These are phyloP conservation scores for Cephalopterus ornatus DNA, from an alignment of 2,113 vertebrate genomes.

Conservation along the genomic window DNA sequence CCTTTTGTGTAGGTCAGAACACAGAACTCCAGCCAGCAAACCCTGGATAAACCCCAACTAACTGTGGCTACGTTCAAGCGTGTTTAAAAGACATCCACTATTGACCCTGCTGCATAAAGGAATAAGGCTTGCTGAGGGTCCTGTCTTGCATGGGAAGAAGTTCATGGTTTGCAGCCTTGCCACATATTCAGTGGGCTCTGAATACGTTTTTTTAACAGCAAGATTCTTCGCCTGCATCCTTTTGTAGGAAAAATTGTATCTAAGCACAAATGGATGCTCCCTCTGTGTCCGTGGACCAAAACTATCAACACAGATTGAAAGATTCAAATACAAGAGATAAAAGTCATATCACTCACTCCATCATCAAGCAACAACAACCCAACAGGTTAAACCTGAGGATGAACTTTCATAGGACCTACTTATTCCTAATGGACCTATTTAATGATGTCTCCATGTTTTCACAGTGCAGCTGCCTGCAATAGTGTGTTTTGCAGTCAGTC, in stretches of 20 bases:
- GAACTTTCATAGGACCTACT: neutral
- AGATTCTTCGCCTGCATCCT: neutral
- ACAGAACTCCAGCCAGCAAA: neutral
- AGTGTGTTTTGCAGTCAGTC: conserved; percentile 29
- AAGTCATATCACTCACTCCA: neutral
- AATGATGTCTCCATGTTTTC: conserved; percentile 15
- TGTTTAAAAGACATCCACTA: neutral
- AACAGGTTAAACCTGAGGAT: neutral
- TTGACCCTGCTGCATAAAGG: neutral
- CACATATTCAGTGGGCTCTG: neutral
- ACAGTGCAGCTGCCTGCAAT: conserved; percentile 1
- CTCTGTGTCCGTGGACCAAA: neutral
- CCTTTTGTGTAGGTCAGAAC: neutral
- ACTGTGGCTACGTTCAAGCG: neutral
- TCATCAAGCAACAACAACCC: neutral
- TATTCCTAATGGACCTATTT: neutral
- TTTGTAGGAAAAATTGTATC: neutral
- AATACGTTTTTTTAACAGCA: neutral
- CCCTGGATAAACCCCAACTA: neutral
- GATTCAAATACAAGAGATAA: neutral
- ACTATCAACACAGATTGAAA: neutral
- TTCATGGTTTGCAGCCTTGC: neutral
- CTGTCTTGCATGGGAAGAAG: neutral
- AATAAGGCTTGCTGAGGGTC: neutral
- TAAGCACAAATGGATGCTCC: neutral